A percentile compares a stretch with the other conserved stretches of the same genome.
phyloP scores from a whole-genome alignment of 2,113 vertebrate genomes.

The Perccottus glenii region DNA sequence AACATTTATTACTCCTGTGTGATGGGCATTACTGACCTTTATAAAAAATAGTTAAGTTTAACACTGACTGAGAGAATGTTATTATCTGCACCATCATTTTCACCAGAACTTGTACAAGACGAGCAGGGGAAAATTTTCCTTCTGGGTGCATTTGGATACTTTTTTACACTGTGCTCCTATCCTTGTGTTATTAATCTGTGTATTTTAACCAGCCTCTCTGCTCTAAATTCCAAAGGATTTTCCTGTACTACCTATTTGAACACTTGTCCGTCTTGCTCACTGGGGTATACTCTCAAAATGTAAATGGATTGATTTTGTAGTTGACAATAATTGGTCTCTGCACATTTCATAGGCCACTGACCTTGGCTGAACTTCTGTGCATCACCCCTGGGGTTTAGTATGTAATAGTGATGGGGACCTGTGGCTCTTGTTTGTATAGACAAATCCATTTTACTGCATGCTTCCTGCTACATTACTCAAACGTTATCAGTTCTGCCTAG shows the following conservation, averaged over 20 bases:
- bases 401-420: slow-evolving; percentile 23
- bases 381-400: slow-evolving; percentile 29
- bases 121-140: slow-evolving; percentile 42
- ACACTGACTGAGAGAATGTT: not conserved
- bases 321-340: not conserved
- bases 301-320: slow-evolving; percentile 27
- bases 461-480: slow-evolving; percentile 65
- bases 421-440: slow-evolving; percentile 64
- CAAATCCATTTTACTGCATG: slow-evolving; percentile 57
- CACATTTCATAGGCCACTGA: slow-evolving; percentile 35
- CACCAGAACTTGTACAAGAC: slow-evolving; percentile 24
- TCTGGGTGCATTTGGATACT: slow-evolving; percentile 49
- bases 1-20: not conserved
- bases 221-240: slow-evolving; percentile 31
- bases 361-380: slow-evolving; percentile 31
- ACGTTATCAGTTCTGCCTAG: slow-evolving; percentile 63
- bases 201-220: slow-evolving; percentile 34
- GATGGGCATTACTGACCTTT: slow-evolving; percentile 1
- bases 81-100: slow-evolving; percentile 24
- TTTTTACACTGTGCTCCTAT: slow-evolving; percentile 19
- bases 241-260: slow-evolving; percentile 23
- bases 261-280: slow-evolving; percentile 14
- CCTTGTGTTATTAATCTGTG: slow-evolving; percentile 31
- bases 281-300: slow-evolving; percentile 19
- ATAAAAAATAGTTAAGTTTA: not conserved